These are phyloP conservation scores for Drosophila kurseongensis DNA, from an alignment of 1,140 invertebrate species.

Conservation along the genomic window DNA sequence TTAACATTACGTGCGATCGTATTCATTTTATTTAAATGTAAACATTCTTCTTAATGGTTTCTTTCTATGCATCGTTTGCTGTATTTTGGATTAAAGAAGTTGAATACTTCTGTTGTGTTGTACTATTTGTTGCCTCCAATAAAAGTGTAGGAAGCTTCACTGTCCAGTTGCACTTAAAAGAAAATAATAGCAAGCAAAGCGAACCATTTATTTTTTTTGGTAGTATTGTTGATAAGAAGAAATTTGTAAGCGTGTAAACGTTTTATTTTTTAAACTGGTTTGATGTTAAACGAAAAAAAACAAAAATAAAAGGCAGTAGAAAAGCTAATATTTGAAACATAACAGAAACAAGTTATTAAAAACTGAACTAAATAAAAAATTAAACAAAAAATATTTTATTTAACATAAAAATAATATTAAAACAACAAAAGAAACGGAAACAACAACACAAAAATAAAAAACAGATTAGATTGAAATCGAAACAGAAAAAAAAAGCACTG, in stretches of 20 bases:
- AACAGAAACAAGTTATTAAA: too few species aligned
- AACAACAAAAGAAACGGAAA: too few species aligned
- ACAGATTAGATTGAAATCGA: neutral
- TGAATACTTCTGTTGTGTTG: too few species aligned
- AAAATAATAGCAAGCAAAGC: slow-evolving; percentile 7
- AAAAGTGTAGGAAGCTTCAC: neutral
- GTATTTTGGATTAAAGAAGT: too few species aligned
- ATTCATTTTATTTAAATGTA: too few species aligned
- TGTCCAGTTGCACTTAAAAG: neutral
- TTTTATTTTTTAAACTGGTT: slow-evolving; percentile 46
- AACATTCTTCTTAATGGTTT: too few species aligned
- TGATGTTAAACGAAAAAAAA: neutral
- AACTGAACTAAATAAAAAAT: too few species aligned
- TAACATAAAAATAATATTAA: too few species aligned
- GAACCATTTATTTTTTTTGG: slow-evolving; percentile 58
- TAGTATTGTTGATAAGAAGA: slow-evolving; percentile 51
- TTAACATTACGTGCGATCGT: too few species aligned
- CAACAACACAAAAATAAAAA: too few species aligned
- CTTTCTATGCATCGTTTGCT: too few species aligned
- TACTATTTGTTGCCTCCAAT: neutral
- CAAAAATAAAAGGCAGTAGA: slow-evolving; percentile 11
- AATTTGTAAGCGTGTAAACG: slow-evolving; percentile 8
- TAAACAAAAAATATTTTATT: too few species aligned
- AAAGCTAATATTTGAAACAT: neutral
- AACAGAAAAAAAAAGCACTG: slow-evolving; percentile 17